Evolutionary conservation across 2,797 vertebrate species (phyloP).

Genomic region (Manis javanica): DNA sequence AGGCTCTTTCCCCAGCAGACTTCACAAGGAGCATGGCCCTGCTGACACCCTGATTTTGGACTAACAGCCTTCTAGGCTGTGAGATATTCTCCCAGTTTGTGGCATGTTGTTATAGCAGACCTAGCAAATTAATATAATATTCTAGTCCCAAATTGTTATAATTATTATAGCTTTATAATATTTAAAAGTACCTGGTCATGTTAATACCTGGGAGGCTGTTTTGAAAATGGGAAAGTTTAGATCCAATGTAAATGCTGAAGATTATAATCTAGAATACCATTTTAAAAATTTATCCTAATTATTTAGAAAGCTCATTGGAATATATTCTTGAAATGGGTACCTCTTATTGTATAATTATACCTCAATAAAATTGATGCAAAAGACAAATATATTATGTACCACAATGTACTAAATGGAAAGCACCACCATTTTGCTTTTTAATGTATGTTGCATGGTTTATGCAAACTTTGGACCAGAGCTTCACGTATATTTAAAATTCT

Average conservation of each 20-base stretch:
- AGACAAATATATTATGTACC: not conserved
- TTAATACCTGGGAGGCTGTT: not conserved
- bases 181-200: not conserved
- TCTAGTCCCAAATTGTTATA: not conserved
- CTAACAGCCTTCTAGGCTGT: not conserved
- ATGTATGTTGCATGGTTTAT: not conserved
- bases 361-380: not conserved
- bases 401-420: not conserved
- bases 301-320: slow-evolving; percentile 5
- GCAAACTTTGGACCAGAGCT: not conserved
- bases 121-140: not conserved
- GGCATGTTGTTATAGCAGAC: not conserved
- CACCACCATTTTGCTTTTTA: not conserved
- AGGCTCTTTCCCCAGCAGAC: not conserved
- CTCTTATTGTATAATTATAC: not conserved
- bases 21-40: not conserved
- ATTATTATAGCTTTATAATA: not conserved
- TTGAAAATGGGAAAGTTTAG: not conserved
- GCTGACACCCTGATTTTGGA: not conserved
- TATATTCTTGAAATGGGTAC: not conserved
- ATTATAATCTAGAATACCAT: not conserved
- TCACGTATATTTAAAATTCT: not conserved
- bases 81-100: not conserved
- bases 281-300: not conserved
- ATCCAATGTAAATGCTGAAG: not conserved